These are phyloP conservation scores for Hepsetus odoe DNA, from an alignment of 2,113 vertebrate species.

Conservation along the genomic window DNA sequence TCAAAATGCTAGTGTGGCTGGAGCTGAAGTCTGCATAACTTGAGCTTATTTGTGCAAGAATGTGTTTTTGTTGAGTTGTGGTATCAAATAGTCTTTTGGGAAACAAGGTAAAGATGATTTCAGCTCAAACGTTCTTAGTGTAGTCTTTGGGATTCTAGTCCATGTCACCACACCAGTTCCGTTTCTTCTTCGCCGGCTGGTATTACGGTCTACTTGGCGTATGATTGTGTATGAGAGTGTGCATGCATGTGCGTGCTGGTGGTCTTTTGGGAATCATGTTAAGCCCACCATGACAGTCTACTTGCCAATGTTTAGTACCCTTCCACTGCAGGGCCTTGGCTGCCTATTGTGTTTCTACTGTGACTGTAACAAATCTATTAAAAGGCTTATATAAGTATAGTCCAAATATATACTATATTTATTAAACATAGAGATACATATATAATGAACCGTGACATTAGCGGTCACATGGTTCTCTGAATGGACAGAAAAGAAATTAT, in stretches of 20 bases:
- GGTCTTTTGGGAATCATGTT: slow-evolving; percentile 5
- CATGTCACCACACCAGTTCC: background rate
- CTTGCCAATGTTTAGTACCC: slow-evolving; percentile 14
- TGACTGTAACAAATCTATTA: slow-evolving; percentile 50
- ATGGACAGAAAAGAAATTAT: slow-evolving; percentile 55
- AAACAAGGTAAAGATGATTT: background rate
- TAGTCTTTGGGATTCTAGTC: background rate
- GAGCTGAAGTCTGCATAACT: too few species aligned
- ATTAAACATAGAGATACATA: slow-evolving; percentile 58
- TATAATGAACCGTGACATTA: slow-evolving; percentile 62
- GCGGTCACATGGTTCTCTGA: slow-evolving; percentile 50
- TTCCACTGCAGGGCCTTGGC: slow-evolving; percentile 55
- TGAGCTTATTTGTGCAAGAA: background rate
- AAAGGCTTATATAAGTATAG: slow-evolving; percentile 51
- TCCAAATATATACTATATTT: slow-evolving; percentile 62
- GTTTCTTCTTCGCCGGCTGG: background rate
- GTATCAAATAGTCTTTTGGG: background rate
- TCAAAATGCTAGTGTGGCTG: too few species aligned
- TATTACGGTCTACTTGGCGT: background rate
- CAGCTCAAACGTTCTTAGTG: background rate
- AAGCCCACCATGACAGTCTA: background rate
- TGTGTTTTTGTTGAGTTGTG: too few species aligned
- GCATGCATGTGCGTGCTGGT: background rate
- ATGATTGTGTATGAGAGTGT: background rate
- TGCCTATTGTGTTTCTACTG: slow-evolving; percentile 67